Percentiles rank a stretch among this genome's conserved stretches.
Conservation (phyloP, 2,888 invertebrate species). For the Bimastos eiseni region DNA sequence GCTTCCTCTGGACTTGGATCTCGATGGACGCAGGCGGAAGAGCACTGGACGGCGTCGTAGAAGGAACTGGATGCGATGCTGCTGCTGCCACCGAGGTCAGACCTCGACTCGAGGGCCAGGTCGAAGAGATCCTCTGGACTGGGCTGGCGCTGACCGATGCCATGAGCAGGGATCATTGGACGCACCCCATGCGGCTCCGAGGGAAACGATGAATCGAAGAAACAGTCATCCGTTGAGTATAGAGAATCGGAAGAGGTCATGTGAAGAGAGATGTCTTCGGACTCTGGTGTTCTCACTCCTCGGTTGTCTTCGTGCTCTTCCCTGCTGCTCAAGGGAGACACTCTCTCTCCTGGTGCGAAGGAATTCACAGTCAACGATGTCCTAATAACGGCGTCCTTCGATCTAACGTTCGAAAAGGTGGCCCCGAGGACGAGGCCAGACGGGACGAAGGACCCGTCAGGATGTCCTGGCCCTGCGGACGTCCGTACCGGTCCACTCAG, state of each 20-base stretch:
- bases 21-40: not conserved
- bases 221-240: not conserved
- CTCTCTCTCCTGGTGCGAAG: not conserved
- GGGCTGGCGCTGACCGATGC: not conserved
- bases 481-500: not conserved
- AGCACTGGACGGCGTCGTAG: constrained; percentile 18
- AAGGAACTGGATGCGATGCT: constrained; percentile 14
- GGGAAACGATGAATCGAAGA: not conserved
- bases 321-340: not conserved
- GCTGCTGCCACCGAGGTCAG: not conserved
- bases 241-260: constrained; percentile 1
- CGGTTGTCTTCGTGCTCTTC: not conserved
- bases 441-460: not conserved
- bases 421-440: not conserved
- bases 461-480: not conserved
- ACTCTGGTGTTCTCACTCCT: not conserved
- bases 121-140: constrained; percentile 18
- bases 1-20: constrained; percentile 10
- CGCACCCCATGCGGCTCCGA: not conserved
- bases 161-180: not conserved
- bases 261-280: not conserved
- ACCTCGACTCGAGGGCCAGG: constrained; percentile 8
- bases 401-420: constrained; percentile 2
- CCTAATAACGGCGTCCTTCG: not conserved
- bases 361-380: not conserved